Evolutionary conservation across 1,140 invertebrate genomes (phyloP).

Genomic region (Drosophila navojoa): DNA sequence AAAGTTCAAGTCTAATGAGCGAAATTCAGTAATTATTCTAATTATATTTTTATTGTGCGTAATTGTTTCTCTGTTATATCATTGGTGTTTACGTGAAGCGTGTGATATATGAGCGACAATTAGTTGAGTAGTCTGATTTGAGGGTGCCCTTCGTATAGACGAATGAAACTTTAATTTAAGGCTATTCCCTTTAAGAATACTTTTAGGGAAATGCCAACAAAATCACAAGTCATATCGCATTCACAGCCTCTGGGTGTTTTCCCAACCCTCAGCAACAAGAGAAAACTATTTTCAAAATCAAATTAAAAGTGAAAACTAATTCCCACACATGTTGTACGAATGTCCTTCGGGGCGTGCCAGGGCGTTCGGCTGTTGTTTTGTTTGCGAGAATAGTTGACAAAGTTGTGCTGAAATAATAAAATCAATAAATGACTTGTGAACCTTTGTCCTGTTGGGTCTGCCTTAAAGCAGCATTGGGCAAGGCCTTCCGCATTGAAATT

Average conservation of each 20-base stretch:
- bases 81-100: slow-evolving; percentile 20
- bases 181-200: background rate
- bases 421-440: slow-evolving; percentile 67
- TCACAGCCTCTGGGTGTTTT: background rate
- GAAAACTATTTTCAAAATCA: slow-evolving; percentile 63
- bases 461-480: slow-evolving; percentile 40
- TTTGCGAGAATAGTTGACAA: slow-evolving; percentile 51
- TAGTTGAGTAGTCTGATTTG: slow-evolving; percentile 2
- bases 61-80: slow-evolving; percentile 38
- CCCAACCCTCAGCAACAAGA: background rate
- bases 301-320: slow-evolving; percentile 61
- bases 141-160: too few species aligned
- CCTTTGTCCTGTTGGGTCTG: slow-evolving; percentile 35
- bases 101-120: slow-evolving; percentile 46
- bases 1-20: slow-evolving; percentile 65
- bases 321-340: slow-evolving; percentile 48
- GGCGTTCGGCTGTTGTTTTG: slow-evolving; percentile 4
- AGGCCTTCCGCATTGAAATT: slow-evolving; percentile 34
- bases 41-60: slow-evolving; percentile 62
- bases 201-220: background rate
- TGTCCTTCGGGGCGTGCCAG: slow-evolving; percentile 14
- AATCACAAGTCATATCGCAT: slow-evolving; percentile 29
- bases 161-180: background rate
- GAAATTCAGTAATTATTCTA: slow-evolving; percentile 60
- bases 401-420: slow-evolving; percentile 54